A percentile compares a stretch with the other conserved stretches of the same genome.
Conservation (phyloP, 2,797 vertebrate species). For the Pantherophis vulpinus region DNA sequence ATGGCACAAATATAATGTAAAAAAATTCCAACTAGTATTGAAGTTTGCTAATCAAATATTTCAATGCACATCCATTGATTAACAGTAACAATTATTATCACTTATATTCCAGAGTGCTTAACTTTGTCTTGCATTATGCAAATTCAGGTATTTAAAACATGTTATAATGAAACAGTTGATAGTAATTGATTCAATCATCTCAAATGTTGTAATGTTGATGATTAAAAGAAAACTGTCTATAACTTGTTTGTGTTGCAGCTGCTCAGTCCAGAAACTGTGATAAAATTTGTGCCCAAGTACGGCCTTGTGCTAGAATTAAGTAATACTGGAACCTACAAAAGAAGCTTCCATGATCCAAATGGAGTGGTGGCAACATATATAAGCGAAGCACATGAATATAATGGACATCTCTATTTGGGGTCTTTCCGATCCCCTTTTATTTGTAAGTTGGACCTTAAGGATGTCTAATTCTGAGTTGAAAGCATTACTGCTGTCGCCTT, state of each 20-base stretch:
- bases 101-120: background rate
- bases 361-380: constrained; percentile 80
- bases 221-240: background rate
- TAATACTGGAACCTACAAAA: constrained; percentile 83
- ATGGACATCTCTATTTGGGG: constrained; percentile 87
- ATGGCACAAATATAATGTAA: background rate
- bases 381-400: constrained; percentile 88
- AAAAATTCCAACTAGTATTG: constrained; percentile 6
- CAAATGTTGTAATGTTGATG: background rate
- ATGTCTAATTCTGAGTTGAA: constrained; percentile 56
- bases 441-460: constrained; percentile 81
- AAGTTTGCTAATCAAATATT: constrained; percentile 2
- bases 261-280: constrained; percentile 84
- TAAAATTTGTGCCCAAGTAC: constrained; percentile 87
- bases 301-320: constrained; percentile 89
- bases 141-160: constrained; percentile 12
- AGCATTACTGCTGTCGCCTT: constrained; percentile 28
- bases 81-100: background rate
- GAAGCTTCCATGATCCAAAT: constrained; percentile 89
- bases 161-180: background rate
- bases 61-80: background rate
- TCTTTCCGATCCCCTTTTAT: constrained; percentile 88
- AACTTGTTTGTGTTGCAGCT: constrained; percentile 70
- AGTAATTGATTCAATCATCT: background rate
- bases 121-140: background rate